These are phyloP conservation scores for Pegea sp. DNA, from an alignment of 23 tunicate species.

Conservation along the genomic window DNA sequence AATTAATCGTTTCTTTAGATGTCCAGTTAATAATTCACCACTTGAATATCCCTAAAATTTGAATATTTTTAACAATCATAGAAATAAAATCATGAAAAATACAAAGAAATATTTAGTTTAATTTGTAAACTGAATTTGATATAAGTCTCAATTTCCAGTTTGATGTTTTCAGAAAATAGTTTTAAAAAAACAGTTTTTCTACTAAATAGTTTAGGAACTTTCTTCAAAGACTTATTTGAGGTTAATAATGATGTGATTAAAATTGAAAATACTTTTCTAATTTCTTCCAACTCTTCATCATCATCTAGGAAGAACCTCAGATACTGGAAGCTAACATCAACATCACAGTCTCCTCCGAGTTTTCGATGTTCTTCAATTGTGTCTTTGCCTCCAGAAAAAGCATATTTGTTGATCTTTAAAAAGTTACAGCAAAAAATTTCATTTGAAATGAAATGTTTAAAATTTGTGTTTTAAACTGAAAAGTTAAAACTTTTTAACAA, in stretches of 20 bases:
- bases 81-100: too few species aligned
- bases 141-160: too few species aligned
- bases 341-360: conserved; percentile 60
- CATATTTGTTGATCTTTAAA: conserved; percentile 81
- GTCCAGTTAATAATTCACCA: conserved; percentile 78
- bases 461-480: too few species aligned
- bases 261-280: conserved; percentile 14
- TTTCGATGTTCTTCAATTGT: conserved; percentile 71
- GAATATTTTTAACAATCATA: not conserved
- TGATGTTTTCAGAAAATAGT: too few species aligned
- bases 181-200: too few species aligned
- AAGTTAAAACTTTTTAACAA: too few species aligned
- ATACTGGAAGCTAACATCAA: conserved; percentile 73
- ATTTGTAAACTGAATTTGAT: too few species aligned
- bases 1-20: conserved; percentile 53
- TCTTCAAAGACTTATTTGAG: too few species aligned
- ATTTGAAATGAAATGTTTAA: too few species aligned
- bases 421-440: not conserved
- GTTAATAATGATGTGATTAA: not conserved
- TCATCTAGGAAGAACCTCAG: conserved; percentile 80
- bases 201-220: too few species aligned
- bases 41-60: conserved; percentile 34
- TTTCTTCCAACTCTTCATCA: conserved; percentile 57
- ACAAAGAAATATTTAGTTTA: too few species aligned
- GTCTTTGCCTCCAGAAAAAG: conserved; percentile 80